phyloP scores from a whole-genome alignment of 2,888 invertebrate genomes.

The Ophonus ardosiacus region DNA sequence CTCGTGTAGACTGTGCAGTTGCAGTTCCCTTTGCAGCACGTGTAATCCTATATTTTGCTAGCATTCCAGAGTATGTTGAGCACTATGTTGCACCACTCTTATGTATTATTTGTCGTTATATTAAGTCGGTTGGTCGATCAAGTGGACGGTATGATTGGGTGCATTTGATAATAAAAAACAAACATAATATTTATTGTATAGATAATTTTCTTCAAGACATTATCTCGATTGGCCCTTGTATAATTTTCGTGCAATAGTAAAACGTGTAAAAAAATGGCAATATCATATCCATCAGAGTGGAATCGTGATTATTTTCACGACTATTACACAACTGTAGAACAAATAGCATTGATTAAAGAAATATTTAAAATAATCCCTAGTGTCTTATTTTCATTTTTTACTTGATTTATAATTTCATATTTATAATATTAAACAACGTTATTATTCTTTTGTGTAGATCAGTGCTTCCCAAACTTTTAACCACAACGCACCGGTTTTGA shows the following conservation, averaged over 20 bases:
- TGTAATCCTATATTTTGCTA: slow-evolving; percentile 61
- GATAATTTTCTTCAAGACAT: slow-evolving; percentile 63
- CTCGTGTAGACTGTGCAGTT: slow-evolving; percentile 50
- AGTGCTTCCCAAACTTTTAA: too few relatives aligned
- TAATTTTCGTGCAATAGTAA: slow-evolving; percentile 74
- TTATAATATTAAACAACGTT: too few relatives aligned
- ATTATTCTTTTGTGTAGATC: too few relatives aligned
- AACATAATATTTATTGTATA: slow-evolving; percentile 64
- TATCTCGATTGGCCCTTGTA: slow-evolving; percentile 62
- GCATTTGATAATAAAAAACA: slow-evolving; percentile 64
- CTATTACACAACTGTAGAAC: slow-evolving; percentile 74
- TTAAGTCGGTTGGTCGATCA: slow-evolving; percentile 62
- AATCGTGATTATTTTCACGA: slow-evolving; percentile 73
- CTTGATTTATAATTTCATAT: neutral
- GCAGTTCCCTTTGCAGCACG: slow-evolving; percentile 58
- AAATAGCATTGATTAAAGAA: slow-evolving; percentile 76
- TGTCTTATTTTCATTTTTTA: slow-evolving; percentile 18
- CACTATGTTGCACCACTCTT: slow-evolving; percentile 63
- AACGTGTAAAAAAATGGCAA: slow-evolving; percentile 76
- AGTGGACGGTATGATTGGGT: slow-evolving; percentile 62
- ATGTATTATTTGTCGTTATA: slow-evolving; percentile 61
- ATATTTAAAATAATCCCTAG: slow-evolving; percentile 72
- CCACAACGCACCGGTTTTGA: too few relatives aligned
- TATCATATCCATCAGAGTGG: slow-evolving; percentile 75
- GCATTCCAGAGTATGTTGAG: slow-evolving; percentile 61